These are phyloP conservation scores for Danionella dracula DNA, from an alignment of 2,797 vertebrate genomes.

Conservation along the genomic window DNA sequence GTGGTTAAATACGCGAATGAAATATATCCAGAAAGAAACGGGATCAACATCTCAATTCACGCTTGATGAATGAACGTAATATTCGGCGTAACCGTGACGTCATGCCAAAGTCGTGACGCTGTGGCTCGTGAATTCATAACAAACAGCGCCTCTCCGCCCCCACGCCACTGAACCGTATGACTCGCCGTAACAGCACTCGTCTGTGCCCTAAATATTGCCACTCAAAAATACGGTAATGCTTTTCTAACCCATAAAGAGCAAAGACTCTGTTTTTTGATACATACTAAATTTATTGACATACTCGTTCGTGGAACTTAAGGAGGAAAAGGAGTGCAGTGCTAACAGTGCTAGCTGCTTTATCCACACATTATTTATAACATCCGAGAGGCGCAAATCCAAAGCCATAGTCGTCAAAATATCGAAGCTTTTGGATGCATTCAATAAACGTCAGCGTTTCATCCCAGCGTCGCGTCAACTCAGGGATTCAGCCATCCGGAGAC, in stretches of 20 bases:
- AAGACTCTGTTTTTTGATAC: neutral
- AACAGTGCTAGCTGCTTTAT: slow-evolving; percentile 13
- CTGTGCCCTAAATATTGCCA: neutral
- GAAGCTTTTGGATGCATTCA: slow-evolving; percentile 42
- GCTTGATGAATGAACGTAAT: neutral
- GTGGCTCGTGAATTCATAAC: slow-evolving; percentile 10
- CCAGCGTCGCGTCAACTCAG: slow-evolving; percentile 9
- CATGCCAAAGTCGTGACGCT: neutral
- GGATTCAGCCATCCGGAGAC: slow-evolving; percentile 27
- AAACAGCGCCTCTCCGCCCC: slow-evolving; percentile 18
- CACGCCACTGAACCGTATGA: neutral
- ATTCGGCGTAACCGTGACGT: slow-evolving; percentile 4
- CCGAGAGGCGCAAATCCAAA: slow-evolving; percentile 42
- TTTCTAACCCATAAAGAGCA: neutral
- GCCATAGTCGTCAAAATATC: neutral
- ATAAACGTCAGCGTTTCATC: slow-evolving; percentile 27
- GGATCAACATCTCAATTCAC: neutral
- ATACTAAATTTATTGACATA: neutral
- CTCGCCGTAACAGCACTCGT: neutral
- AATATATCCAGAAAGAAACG: neutral
- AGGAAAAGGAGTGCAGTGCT: slow-evolving; percentile 4
- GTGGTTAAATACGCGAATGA: too few relatives aligned
- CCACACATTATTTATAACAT: slow-evolving; percentile 18
- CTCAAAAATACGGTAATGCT: neutral
- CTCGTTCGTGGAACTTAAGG: neutral